These are phyloP conservation scores for Orchestia grillus DNA, from an alignment of 1,140 invertebrate species.

Conservation along the genomic window DNA sequence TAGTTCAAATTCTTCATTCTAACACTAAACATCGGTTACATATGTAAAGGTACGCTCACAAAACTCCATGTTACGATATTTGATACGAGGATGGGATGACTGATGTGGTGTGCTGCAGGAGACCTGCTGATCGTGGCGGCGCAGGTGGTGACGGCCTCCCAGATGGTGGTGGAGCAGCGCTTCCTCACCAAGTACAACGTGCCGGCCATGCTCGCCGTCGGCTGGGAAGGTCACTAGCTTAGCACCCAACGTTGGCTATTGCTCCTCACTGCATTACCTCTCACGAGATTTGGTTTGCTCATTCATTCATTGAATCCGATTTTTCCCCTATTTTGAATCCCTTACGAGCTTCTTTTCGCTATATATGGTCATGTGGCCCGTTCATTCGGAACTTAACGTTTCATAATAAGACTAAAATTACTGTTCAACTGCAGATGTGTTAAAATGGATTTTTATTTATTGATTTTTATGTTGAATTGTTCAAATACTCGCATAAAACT, in stretches of 20 bases:
- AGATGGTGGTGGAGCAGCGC: slow-evolving; percentile 97
- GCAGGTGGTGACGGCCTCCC: slow-evolving; percentile 88
- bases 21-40: too few species aligned
- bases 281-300: background rate
- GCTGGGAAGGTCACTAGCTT: slow-evolving; percentile 85
- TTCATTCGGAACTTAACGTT: too few species aligned
- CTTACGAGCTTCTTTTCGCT: too few species aligned
- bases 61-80: too few species aligned
- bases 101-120: slow-evolving; percentile 74
- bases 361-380: too few species aligned
- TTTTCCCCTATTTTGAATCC: background rate
- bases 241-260: background rate
- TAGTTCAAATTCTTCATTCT: too few species aligned
- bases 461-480: too few species aligned
- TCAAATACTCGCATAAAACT: too few species aligned
- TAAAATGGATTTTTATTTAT: too few species aligned
- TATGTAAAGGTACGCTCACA: too few species aligned
- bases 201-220: slow-evolving; percentile 86
- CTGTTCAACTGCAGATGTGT: too few species aligned
- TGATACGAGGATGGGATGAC: background rate
- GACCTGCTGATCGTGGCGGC: slow-evolving; percentile 93
- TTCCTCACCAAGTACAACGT: slow-evolving; percentile 87
- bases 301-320: background rate
- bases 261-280: background rate
- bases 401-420: too few species aligned